A percentile compares a stretch with the other conserved stretches of the same genome.
These are phyloP conservation scores for Boleophthalmus pectinirostris DNA, from an alignment of 2,113 vertebrate genomes.

Conservation along the genomic window DNA sequence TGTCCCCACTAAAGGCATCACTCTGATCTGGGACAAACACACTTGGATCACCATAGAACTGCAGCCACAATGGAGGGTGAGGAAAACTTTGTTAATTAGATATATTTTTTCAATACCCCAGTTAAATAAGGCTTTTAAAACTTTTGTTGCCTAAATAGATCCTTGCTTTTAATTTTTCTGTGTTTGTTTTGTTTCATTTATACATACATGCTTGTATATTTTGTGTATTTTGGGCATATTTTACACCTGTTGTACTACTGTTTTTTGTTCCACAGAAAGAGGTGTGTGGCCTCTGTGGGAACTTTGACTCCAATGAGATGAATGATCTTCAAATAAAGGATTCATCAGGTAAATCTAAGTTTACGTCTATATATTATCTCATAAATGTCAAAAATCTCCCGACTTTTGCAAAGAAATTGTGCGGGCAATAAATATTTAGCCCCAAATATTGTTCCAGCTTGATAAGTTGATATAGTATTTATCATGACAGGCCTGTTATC, in stretches of 20 bases:
- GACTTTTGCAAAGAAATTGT: too few species aligned
- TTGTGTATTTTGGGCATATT: not conserved
- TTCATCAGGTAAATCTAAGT: slow-evolving; percentile 42
- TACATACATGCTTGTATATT: too few species aligned
- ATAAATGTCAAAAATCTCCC: too few species aligned
- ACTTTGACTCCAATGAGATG: slow-evolving; percentile 81
- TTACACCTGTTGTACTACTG: not conserved
- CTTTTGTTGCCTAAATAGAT: too few species aligned
- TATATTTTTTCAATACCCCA: too few species aligned
- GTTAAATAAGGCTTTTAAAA: too few species aligned
- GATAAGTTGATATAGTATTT: too few species aligned
- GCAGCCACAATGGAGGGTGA: slow-evolving; percentile 75
- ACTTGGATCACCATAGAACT: slow-evolving; percentile 78
- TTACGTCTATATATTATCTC: not conserved
- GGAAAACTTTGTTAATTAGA: slow-evolving; percentile 13
- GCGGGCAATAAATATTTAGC: too few species aligned
- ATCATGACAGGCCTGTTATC: not conserved
- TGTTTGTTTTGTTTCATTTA: too few species aligned
- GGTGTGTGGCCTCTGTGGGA: slow-evolving; percentile 86
- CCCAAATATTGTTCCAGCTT: too few species aligned
- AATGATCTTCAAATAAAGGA: slow-evolving; percentile 80
- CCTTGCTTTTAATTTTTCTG: too few species aligned
- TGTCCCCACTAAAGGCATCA: slow-evolving; percentile 69
- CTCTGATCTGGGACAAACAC: slow-evolving; percentile 85
- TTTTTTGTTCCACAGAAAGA: slow-evolving; percentile 61